Evolutionary conservation across 2,888 invertebrate species (phyloP).

Genomic region (Flexamia atlantica): DNA sequence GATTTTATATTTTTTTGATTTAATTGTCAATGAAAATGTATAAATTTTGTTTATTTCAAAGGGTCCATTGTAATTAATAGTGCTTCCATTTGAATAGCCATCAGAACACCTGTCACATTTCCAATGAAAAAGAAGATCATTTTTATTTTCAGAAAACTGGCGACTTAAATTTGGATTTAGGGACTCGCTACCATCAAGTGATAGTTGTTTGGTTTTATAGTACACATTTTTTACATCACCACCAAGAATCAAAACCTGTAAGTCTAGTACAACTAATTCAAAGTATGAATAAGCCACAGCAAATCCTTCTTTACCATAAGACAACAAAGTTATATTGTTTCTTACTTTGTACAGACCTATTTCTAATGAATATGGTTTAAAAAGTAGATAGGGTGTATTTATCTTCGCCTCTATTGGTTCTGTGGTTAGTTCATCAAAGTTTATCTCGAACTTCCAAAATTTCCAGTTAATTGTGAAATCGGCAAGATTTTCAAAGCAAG

Average conservation of each 20-base stretch:
- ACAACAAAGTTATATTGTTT: too few relatives aligned
- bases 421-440: background rate
- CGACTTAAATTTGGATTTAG: background rate
- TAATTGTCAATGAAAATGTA: background rate
- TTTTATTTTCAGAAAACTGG: background rate
- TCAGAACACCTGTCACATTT: background rate
- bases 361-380: too few relatives aligned
- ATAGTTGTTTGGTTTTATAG: background rate
- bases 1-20: background rate
- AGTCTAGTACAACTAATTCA: background rate
- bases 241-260: background rate
- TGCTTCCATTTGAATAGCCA: background rate
- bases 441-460: background rate
- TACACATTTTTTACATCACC: background rate
- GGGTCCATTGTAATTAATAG: background rate
- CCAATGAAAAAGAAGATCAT: background rate
- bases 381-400: background rate
- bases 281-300: background rate
- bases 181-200: background rate
- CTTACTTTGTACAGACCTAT: too few relatives aligned
- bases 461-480: background rate
- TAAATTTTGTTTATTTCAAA: background rate
- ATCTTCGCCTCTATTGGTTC: background rate
- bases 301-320: conserved; percentile 7
- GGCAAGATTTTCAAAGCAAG: background rate